Base-by-base conservation (phyloP, 2,888 invertebrate species). In the Cataglyphis albicans region DNA sequence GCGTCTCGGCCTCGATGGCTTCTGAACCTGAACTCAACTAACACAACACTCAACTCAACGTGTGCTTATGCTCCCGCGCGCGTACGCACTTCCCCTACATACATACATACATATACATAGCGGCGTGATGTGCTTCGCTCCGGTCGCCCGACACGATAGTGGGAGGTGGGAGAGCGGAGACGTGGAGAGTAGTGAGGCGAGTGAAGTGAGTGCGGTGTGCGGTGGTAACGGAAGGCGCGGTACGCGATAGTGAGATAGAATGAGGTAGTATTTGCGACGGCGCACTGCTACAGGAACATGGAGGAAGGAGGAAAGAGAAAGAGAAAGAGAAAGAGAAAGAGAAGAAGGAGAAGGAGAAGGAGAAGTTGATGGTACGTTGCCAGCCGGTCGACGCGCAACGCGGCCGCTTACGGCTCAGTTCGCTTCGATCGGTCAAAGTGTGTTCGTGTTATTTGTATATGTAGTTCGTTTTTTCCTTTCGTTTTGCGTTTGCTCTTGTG, bases 341-440 rank as follows among this genome's bases (percentile, higher is more conserved):
- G 76, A 38, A 57, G 57, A 1, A 32, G 32, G 2, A 32, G 32
- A 32, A 32, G 32, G 3, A 32, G 32, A 32, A 32, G 74, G 70
- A 55, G 70, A 35, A 32, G 35, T 12, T 10, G 74, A 38, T 29
- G 55, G 44, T 73, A 18, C 57, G 78, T 78, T 78, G 76, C 76
- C 73, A 78, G 76, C 73, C 74, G 78, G 57, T 25, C 41, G 44
- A 81, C 81, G 86, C 88, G 81, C 86, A 83, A 76, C 74, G 86
- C 84, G 85, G 85, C 88, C 89, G 83, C 86, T 52, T 15, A 44
- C 44, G 15, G 44, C 15, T 92, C 90, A 93, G 93, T 93, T 48
- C 90, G 92, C 92, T 92, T 91, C 91, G 92, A 88, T 93, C 91
- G 88, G 88, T 90, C 85, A 83, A 81, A 81, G 84, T 83, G 90